Base-by-base conservation (phyloP, 2,888 invertebrate species). In the Ophioninae sp. region DNA sequence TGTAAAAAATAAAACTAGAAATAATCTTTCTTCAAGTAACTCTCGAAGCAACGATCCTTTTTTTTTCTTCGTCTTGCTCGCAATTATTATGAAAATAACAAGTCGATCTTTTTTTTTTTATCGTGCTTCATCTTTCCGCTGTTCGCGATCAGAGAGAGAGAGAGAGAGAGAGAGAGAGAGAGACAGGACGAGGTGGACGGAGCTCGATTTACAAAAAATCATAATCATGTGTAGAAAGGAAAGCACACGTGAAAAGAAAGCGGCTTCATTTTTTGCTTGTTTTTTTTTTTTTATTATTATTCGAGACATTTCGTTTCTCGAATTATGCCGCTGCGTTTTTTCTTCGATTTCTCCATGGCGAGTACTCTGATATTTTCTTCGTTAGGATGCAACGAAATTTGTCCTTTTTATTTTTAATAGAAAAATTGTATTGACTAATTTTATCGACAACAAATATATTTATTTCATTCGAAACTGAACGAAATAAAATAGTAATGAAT, bases 1-100 rank as follows among this genome's bases (percentile, higher is more conserved):
- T 23, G 17, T 17, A 17, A 50, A 17, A 17, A 50, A 7, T 44
- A n/a, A 30, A 30, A 30, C 3, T 30, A 30, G 30, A 30, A 30
- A 30, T 30, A 30, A 30, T 30, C 30, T 2, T 30, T 30, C 30
- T 23, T 69, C 50, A 62, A 69, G 62, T 50, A 21, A 68, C 44
- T 10, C 30, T 30, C 44, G 30, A 50, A 64, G 50, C n/a, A 74
- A 50, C 50, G 50, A 50, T 41, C 7, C 13, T 50, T 44, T 64
- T 44, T 64, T 75, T 65, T 65, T 56, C 56, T 56, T 39, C 17
- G 57, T 39, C 30, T 2, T n/a, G 65, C 39, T 57, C 57, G 20
- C 56, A 44, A 74, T 74, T 62, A 44, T 74, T 59, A 30, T 21
- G 65, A 23, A 57, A 57, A n/a, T 64, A 56, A 56, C 21, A 67